Base-by-base conservation (phyloP, 1,140 invertebrate species). In the Saccostrea cuccullata region DNA sequence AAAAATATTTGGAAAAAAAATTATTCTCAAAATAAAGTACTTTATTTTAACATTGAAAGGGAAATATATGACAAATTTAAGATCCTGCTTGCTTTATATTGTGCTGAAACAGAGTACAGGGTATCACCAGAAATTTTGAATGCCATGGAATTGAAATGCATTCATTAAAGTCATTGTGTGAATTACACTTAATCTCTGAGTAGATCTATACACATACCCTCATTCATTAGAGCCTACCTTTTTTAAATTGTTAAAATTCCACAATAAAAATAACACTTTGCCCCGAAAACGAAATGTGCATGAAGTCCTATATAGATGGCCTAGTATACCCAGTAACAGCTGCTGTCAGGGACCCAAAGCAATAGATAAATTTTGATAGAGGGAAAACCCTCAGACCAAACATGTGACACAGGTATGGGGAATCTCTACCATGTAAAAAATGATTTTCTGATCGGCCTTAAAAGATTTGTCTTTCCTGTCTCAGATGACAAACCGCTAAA, bases 301-400 rank as follows among this genome's bases (percentile, higher is more conserved):
- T 23, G 23, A 36, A 77, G 23, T 13, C 70, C 70, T 36, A 77
- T 26, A 12, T 36, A 30, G 30, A 36, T 36, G 8, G 26, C 9
- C 12, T 77, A n/a, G n/a, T n/a, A 77, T 36, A 36, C 23, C 23
- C 23, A 77, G 15, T 77, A 77, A 1, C 23, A 36, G 26, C 70
- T 77, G 70, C 70, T 77, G 70, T 77, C 70, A 30, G 8, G 23
- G 5, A 13, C 5, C 12, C 0, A 77, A 30, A 26, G 15, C 30
- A 2, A 77, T 11, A 15, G 70, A 30, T 77, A 77, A 30, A 77
- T 77, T 73, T 36, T 15, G 30, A 36, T 23, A 77, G 30, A 40
- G 70, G 70, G 70, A 77, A 77, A 77, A 36, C 70, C 70, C 70
- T 77, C 23, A 17, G 30, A 23, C 36, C 70, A 77, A 77, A 77